Conservation (phyloP, 2,888 invertebrate genomes). For the Dryocosmus kuriphilus region DNA sequence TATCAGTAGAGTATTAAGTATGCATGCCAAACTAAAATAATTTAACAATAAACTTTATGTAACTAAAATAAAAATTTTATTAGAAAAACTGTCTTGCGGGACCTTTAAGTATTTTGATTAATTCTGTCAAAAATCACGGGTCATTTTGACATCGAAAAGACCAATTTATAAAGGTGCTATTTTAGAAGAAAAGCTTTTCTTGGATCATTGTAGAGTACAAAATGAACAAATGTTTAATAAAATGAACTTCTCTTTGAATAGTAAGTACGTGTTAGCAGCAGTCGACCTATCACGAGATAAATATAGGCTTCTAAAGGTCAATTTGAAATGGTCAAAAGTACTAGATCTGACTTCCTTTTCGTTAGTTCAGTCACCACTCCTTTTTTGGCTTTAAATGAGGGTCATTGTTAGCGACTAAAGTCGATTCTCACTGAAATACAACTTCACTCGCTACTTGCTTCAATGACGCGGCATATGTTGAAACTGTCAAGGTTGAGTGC, state of each 20-base stretch:
- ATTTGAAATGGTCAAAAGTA: neutral
- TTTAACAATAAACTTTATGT: too few relatives aligned
- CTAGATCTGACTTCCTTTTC: neutral
- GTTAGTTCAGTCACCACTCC: constrained; percentile 9
- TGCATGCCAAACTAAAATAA: too few relatives aligned
- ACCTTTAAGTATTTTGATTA: too few relatives aligned
- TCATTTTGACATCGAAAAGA: too few relatives aligned
- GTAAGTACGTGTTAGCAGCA: too few relatives aligned
- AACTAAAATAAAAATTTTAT: too few relatives aligned
- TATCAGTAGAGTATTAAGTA: too few relatives aligned
- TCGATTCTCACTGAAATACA: neutral
- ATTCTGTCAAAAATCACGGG: too few relatives aligned
- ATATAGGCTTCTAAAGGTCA: neutral
- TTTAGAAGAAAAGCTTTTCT: too few relatives aligned
- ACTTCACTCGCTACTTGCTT: neutral
- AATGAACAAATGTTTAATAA: neutral
- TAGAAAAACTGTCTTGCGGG: too few relatives aligned
- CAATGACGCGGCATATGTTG: constrained; percentile 21
- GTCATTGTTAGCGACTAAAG: neutral
- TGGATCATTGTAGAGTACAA: neutral
- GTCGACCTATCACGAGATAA: neutral
- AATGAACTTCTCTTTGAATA: too few relatives aligned
- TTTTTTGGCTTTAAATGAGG: constrained; percentile 1
- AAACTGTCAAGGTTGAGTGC: constrained; percentile 21
- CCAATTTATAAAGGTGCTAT: too few relatives aligned